Percentiles rank a stretch among this genome's conserved stretches.
phyloP scores from a whole-genome alignment of 2,113 vertebrate genomes.

The Pontoporia blainvillei region DNA sequence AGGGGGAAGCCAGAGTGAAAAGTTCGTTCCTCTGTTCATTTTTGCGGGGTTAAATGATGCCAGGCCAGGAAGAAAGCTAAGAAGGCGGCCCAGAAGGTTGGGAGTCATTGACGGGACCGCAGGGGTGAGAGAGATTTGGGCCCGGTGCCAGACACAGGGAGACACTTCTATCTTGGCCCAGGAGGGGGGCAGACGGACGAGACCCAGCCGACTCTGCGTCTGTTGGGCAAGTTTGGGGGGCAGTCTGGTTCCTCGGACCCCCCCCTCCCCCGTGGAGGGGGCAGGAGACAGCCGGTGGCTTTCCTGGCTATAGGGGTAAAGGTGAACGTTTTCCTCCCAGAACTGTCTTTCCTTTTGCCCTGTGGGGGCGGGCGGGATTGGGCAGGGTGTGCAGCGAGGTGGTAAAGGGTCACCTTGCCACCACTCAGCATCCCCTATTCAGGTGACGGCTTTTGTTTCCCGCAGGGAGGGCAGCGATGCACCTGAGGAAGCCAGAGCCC shows the following conservation, averaged over 20 bases:
- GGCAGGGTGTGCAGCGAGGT: accelerated
- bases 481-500: neutral
- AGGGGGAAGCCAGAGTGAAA: neutral
- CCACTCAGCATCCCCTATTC: neutral
- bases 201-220: neutral
- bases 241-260: neutral
- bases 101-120: neutral
- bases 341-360: neutral
- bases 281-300: accelerated
- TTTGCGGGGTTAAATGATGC: neutral
- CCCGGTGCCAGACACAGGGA: neutral
- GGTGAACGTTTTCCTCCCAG: neutral
- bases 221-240: neutral
- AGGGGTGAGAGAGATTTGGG: neutral
- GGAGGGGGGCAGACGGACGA: neutral
- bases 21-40: accelerated
- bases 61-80: neutral
- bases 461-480: accelerated
- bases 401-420: neutral
- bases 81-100: accelerated
- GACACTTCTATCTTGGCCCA: neutral
- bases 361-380: accelerated
- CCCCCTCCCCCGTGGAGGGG: too few species aligned
- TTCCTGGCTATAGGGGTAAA: neutral
- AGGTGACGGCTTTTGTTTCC: neutral